phyloP scores from a whole-genome alignment of 2,797 vertebrate genomes.

The Macroramphosus scolopax region DNA sequence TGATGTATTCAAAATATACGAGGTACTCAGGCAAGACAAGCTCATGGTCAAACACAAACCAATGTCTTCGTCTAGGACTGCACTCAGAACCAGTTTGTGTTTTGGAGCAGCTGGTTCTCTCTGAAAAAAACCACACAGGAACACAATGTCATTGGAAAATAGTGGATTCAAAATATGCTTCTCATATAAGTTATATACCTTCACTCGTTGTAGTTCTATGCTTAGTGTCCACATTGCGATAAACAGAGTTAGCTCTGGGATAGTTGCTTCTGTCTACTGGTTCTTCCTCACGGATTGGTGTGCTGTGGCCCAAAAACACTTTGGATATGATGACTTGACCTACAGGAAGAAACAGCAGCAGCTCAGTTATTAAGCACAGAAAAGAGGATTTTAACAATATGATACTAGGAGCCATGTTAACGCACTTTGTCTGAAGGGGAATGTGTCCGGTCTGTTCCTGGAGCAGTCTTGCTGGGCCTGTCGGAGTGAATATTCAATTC shows the following conservation, averaged over 20 bases:
- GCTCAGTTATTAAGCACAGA: constrained; percentile 9
- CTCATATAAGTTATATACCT: constrained; percentile 20
- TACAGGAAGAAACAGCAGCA: constrained; percentile 36
- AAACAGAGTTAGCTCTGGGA: constrained; percentile 78
- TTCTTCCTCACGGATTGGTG: constrained; percentile 62
- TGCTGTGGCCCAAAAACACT: constrained; percentile 81
- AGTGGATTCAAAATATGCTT: background rate
- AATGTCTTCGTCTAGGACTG: constrained; percentile 70
- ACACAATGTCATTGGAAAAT: background rate
- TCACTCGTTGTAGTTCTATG: constrained; percentile 35
- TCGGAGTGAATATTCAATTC: constrained; percentile 68
- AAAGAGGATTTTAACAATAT: background rate
- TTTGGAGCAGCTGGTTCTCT: constrained; percentile 27
- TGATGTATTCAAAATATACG: constrained; percentile 82
- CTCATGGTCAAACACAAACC: constrained; percentile 85
- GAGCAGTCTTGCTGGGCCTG: constrained; percentile 46
- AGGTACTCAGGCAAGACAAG: constrained; percentile 85
- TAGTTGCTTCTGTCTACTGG: constrained; percentile 64
- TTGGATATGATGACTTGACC: constrained; percentile 82
- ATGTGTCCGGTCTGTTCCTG: constrained; percentile 44
- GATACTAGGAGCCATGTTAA: constrained; percentile 4
- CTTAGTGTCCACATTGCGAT: constrained; percentile 58
- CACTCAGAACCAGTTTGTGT: constrained; percentile 65
- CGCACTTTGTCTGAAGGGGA: constrained; percentile 75
- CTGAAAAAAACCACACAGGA: constrained; percentile 48